Percentiles rank a stretch among this genome's conserved stretches.
Conservation (phyloP, 1,140 invertebrate species). For the Drosophila sproati region DNA sequence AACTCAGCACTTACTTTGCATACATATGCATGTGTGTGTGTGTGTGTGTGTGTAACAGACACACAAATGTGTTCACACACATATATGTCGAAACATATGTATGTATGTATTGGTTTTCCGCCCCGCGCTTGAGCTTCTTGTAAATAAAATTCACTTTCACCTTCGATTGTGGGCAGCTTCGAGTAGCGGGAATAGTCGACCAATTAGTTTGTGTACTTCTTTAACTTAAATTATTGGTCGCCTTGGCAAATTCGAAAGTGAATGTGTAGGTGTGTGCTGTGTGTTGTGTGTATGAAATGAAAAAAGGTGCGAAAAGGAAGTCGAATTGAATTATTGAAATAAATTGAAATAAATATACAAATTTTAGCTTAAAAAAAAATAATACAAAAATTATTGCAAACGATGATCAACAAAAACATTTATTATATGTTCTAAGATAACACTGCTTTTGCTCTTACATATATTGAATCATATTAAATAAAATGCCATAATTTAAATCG, state of each 20-base stretch:
- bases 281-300: neutral
- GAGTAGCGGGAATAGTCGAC: slow-evolving; percentile 32
- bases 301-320: too few relatives aligned
- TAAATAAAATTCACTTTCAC: slow-evolving; percentile 72
- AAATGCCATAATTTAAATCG: too few relatives aligned
- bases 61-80: neutral
- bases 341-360: too few relatives aligned
- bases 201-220: slow-evolving; percentile 70
- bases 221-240: slow-evolving; percentile 31
- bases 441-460: too few relatives aligned
- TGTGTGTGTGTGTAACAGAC: neutral
- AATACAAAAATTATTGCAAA: too few relatives aligned
- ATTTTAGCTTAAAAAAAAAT: too few relatives aligned
- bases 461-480: too few relatives aligned
- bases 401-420: too few relatives aligned
- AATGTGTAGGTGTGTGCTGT: slow-evolving; percentile 23
- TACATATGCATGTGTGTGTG: slow-evolving; percentile 8
- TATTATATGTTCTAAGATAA: too few relatives aligned
- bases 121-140: slow-evolving; percentile 34
- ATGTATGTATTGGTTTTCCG: slow-evolving; percentile 30
- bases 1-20: slow-evolving; percentile 41
- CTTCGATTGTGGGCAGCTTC: slow-evolving; percentile 70
- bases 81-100: neutral
- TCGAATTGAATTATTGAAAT: too few relatives aligned
- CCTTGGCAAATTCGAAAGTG: slow-evolving; percentile 73